These are phyloP conservation scores for Ammodytes dubius DNA, from an alignment of 2,113 vertebrate species.

Conservation along the genomic window DNA sequence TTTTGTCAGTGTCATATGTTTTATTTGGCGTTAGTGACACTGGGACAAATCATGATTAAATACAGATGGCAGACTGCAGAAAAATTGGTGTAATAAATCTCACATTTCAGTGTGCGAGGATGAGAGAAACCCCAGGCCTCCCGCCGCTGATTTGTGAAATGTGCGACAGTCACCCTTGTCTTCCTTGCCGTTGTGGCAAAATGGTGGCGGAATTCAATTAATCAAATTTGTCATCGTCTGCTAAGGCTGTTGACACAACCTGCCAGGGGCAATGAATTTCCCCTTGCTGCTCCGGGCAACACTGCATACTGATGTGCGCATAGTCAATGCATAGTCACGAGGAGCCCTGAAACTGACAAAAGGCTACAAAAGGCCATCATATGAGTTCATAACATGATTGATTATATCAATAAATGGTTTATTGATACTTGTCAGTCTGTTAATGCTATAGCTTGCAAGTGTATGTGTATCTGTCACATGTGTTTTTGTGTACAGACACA, in stretches of 20 bases:
- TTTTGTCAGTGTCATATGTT: constrained; percentile 13
- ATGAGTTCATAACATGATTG: background rate
- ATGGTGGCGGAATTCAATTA: constrained; percentile 50
- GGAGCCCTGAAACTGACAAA: background rate
- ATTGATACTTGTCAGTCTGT: background rate
- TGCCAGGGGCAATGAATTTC: constrained; percentile 52
- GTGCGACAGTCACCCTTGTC: constrained; percentile 21
- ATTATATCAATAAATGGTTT: background rate
- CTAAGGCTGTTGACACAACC: constrained; percentile 54
- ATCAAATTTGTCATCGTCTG: constrained; percentile 66
- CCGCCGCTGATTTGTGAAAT: constrained; percentile 19
- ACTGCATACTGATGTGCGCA: constrained; percentile 34
- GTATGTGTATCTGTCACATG: too few species aligned
- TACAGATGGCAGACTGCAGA: constrained; percentile 23
- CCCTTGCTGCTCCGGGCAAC: constrained; percentile 28
- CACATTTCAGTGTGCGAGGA: constrained; percentile 18
- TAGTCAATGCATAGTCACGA: background rate
- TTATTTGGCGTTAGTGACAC: constrained; percentile 15
- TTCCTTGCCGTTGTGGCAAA: constrained; percentile 24
- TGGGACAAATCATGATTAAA: constrained; percentile 10
- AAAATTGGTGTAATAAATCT: constrained; percentile 37
- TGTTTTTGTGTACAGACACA: too few species aligned
- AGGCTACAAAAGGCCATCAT: background rate
- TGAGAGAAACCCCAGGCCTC: background rate
- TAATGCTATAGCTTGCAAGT: background rate